These are phyloP conservation scores for Catocala fraxini DNA, from an alignment of 2,888 invertebrate species.

Conservation along the genomic window DNA sequence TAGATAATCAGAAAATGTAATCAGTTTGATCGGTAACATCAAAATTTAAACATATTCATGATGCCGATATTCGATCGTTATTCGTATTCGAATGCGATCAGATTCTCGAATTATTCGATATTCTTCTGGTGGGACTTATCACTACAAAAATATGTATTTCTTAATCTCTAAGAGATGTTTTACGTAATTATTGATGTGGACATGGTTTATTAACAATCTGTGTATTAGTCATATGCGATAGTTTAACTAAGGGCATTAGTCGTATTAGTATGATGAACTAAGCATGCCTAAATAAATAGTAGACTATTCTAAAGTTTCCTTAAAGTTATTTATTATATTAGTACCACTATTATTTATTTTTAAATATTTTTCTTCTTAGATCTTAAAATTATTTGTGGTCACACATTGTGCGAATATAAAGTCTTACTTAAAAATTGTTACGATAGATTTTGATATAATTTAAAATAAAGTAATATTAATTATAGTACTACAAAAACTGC, in stretches of 20 bases:
- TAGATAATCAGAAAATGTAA: no score
- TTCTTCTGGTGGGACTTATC: no score
- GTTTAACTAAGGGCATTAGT: conserved; percentile 24
- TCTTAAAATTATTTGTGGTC: conserved; percentile 15
- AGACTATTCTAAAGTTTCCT: conserved; percentile 24
- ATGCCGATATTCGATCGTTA: no score
- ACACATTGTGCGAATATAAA: conserved; percentile 13
- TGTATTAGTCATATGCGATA: conserved; percentile 18
- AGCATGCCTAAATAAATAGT: conserved; percentile 42
- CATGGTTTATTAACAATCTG: conserved; percentile 45
- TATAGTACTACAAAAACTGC: no score
- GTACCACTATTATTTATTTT: conserved; percentile 19
- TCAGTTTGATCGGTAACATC: no score
- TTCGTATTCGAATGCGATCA: no score
- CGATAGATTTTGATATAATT: no score
- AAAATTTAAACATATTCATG: no score
- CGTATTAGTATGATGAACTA: conserved; percentile 27
- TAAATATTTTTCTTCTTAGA: conserved; percentile 28
- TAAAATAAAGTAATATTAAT: no score
- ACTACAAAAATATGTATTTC: background rate
- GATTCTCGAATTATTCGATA: no score
- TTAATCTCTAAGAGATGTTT: background rate
- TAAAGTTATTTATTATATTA: conserved; percentile 16
- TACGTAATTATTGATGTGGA: background rate
- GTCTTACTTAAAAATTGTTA: no score